Evolutionary conservation across 1,140 invertebrate species (phyloP).

Genomic region (Conus betulinus): DNA sequence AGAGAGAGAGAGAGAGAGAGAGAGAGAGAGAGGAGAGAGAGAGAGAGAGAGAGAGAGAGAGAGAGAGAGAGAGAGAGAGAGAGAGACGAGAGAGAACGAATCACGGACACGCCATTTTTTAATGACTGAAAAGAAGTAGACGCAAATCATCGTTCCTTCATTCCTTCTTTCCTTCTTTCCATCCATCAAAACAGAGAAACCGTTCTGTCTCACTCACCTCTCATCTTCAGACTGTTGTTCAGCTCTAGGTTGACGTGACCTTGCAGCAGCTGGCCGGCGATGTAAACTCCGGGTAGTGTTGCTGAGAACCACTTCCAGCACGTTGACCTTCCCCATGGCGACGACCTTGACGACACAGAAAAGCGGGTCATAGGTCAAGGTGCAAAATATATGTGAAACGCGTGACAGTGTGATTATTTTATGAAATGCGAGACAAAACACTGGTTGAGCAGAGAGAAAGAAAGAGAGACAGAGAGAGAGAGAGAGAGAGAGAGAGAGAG

Average conservation of each 20-base stretch:
- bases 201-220: conserved; percentile 43
- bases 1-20: not conserved
- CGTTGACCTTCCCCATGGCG: conserved; percentile 56
- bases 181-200: not conserved
- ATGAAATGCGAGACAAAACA: not conserved
- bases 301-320: conserved; percentile 54
- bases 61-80: not conserved
- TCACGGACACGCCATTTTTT: no score
- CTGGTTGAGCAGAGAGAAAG: no score
- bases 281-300: conserved; percentile 52
- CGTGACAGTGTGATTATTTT: not conserved
- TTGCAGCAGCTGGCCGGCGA: conserved; percentile 55
- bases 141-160: not conserved
- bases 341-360: not conserved
- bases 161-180: not conserved
- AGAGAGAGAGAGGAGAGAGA: not conserved
- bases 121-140: no score
- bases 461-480: not conserved
- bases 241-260: conserved; percentile 62
- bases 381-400: not conserved
- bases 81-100: not conserved
- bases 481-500: not conserved
- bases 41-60: not conserved
- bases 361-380: not conserved
- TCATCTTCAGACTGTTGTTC: conserved; percentile 57